Percentiles rank a stretch among this genome's conserved stretches.
Conservation (phyloP, 2,888 invertebrate genomes). For the Stegana nigrithorax region DNA sequence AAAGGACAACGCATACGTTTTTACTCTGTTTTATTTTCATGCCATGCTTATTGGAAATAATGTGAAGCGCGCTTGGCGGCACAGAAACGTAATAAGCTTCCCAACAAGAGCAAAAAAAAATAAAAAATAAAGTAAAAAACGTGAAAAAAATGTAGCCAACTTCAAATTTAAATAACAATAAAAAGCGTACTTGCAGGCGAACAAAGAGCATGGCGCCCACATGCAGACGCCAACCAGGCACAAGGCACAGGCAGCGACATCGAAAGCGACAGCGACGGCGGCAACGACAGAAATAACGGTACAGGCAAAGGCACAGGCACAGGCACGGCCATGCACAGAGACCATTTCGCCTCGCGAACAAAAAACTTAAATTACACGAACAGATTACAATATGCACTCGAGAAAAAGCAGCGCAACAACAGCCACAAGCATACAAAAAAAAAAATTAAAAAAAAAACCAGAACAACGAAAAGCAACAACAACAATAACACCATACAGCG, state of each 20-base stretch:
- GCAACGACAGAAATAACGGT: not conserved
- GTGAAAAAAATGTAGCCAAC: constrained; percentile 14
- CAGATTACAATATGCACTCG: constrained; percentile 42
- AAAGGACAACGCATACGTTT: too few relatives aligned
- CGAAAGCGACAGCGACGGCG: not conserved
- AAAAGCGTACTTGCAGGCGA: too few relatives aligned
- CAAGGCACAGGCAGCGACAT: not conserved
- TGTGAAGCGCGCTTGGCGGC: not conserved
- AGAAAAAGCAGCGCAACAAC: constrained; percentile 25
- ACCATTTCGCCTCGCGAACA: too few relatives aligned
- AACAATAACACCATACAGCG: constrained; percentile 5
- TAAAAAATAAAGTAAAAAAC: not conserved
- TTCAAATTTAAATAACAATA: constrained; percentile 23
- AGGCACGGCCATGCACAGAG: too few relatives aligned
- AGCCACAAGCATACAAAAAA: too few relatives aligned
- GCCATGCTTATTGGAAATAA: constrained; percentile 9
- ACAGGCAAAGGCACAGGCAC: too few relatives aligned
- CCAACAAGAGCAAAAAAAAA: not conserved
- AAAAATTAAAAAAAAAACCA: not conserved
- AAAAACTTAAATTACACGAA: constrained; percentile 23
- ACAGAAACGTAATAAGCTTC: not conserved
- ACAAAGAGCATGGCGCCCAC: constrained; percentile 8
- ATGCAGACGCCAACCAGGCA: not conserved
- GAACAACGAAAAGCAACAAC: not conserved
- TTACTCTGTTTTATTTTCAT: too few relatives aligned